Base-by-base conservation (phyloP, 2,888 invertebrate species). In the Hirtodrosophila histrioides region DNA sequence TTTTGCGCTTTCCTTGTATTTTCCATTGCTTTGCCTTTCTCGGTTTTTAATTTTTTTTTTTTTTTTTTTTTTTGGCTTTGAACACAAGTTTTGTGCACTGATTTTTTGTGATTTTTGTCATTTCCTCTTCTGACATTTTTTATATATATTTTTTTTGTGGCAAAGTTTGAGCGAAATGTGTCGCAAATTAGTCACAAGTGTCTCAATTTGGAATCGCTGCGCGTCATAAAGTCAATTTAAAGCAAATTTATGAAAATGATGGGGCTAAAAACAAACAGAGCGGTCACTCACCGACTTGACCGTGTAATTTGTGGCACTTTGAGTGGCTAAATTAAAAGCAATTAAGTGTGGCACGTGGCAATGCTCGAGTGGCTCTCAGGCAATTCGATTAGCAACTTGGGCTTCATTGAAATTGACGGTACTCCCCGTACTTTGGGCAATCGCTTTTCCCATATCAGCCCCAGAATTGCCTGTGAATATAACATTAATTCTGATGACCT, bases 131-230 rank as follows among this genome's bases (percentile, higher is more conserved):
- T 45, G 44, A n/a, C 44, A 27, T 45, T 50, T 66, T 43, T 53
- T 58, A 41, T 54, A 1, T 41, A n/a, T 43, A 11, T 60, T 45
- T 49, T 60, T 73, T 50, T 44, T 70, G 48, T 48, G 31, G 12
- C 40, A 64, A 75, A 69, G 49, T 75, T 61, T 55, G 46, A 75
- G 57, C 62, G 43, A 72, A 76, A 76, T 76, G 82, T 78, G 85
- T 78, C 48, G 70, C 78, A 85, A 82, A 82, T 85, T 82, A 85
- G 85, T 79, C 80, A 58, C 64, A 78, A 82, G 78, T 85, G 77
- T 77, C 80, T 77, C 69, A 72, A 65, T 71, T 75, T 51, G 50
- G 37, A 58, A 40, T 27, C 51, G 51, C 49, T 40, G 40, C 64
- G 72, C 69, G 61, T 75, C 61, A 55, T 23, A 66, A 70, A 74